Conservation (phyloP, 30 jellyfish, hydroid and myxozoan genomes). For the Morbakka virulenta region DNA sequence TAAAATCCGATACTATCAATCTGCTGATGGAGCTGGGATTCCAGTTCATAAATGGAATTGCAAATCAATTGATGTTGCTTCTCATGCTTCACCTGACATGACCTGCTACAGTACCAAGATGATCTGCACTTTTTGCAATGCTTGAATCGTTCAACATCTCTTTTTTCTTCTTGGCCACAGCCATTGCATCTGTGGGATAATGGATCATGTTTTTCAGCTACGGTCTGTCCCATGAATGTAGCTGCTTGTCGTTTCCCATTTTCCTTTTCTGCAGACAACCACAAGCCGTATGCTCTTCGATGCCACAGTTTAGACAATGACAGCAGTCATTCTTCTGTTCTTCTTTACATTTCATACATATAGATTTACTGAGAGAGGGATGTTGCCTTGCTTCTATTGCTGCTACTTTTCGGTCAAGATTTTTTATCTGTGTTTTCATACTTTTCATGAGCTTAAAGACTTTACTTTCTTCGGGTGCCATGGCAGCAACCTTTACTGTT, state of each 20-base stretch:
- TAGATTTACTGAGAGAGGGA: too few relatives aligned
- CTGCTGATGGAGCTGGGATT: neutral
- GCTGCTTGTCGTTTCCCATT: constrained; percentile 37
- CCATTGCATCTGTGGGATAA: neutral
- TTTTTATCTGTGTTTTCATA: too few relatives aligned
- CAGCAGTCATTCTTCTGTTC: constrained; percentile 14
- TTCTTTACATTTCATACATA: too few relatives aligned
- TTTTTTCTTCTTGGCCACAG: constrained; percentile 7
- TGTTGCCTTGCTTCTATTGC: too few relatives aligned
- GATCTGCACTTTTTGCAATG: constrained; percentile 11
- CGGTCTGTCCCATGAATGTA: constrained; percentile 17
- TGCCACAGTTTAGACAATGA: constrained; percentile 32
- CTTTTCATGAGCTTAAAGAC: too few relatives aligned
- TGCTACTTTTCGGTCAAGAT: too few relatives aligned
- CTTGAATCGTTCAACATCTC: neutral
- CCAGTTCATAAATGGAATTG: neutral
- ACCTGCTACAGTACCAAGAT: constrained; percentile 5
- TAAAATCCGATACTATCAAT: neutral
- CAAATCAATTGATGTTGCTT: too few relatives aligned
- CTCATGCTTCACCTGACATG: constrained; percentile 23
- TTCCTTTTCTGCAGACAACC: neutral
- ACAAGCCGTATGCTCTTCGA: constrained; percentile 4
- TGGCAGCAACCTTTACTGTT: too few relatives aligned
- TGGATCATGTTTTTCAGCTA: constrained; percentile 5
- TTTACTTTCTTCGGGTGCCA: too few relatives aligned